phyloP scores from a whole-genome alignment of 2,888 invertebrate genomes.

The Leptothorax acervorum region DNA sequence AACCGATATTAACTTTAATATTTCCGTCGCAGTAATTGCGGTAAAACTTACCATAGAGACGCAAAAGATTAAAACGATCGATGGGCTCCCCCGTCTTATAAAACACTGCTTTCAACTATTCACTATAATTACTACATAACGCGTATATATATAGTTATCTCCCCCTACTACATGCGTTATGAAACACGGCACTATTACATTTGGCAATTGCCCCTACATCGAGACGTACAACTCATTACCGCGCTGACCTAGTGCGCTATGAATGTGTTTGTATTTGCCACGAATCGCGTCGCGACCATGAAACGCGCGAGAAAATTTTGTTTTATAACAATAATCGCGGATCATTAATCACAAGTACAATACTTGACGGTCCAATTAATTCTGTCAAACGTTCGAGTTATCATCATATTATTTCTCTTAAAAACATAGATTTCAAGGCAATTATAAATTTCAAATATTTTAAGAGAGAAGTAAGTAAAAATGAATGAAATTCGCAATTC shows the following conservation, averaged over 20 bases:
- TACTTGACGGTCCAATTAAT: neutral
- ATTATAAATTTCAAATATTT: neutral
- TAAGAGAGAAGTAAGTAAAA: neutral
- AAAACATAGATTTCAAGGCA: neutral
- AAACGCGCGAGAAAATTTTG: neutral
- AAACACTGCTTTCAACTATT: slow-evolving; percentile 26
- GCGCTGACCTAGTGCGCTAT: slow-evolving; percentile 58
- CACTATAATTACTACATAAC: slow-evolving; percentile 46
- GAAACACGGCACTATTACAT: slow-evolving; percentile 68
- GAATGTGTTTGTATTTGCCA: slow-evolving; percentile 38
- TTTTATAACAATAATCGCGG: neutral
- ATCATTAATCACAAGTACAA: neutral
- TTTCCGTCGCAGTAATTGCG: neutral
- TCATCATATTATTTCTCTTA: neutral
- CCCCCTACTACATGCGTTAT: slow-evolving; percentile 50
- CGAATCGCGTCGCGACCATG: slow-evolving; percentile 31
- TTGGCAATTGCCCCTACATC: slow-evolving; percentile 70
- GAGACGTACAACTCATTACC: slow-evolving; percentile 55
- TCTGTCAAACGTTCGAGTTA: neutral
- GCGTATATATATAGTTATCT: neutral
- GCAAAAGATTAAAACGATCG: slow-evolving; percentile 18
- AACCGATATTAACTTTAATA: slow-evolving; percentile 2
- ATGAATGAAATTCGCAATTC: neutral
- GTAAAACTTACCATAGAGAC: neutral
- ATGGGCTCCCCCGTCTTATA: neutral